phyloP scores from a whole-genome alignment of 2,888 invertebrate species.

The Onthophagus sagittarius region DNA sequence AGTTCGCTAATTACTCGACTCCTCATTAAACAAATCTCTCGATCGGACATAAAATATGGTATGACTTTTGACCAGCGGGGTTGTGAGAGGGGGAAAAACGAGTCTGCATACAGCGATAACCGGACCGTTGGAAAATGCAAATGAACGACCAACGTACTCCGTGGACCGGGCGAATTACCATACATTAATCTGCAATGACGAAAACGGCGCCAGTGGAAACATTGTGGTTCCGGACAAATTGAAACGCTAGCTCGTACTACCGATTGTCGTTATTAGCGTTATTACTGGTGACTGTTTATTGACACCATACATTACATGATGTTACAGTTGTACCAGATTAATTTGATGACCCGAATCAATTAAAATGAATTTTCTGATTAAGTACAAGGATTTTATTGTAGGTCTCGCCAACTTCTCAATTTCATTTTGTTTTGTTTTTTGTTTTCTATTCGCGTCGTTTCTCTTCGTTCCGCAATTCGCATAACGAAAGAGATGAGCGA shows the following conservation, averaged over 20 bases:
- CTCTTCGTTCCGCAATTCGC: neutral
- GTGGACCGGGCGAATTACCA: conserved; percentile 7
- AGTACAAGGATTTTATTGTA: too few species aligned
- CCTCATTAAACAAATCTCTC: neutral
- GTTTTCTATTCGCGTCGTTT: neutral
- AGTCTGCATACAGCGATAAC: neutral
- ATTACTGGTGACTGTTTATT: neutral
- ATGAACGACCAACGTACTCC: neutral
- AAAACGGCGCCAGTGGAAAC: conserved; percentile 1
- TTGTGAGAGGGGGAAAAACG: neutral
- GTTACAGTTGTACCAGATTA: neutral
- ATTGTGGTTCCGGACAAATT: neutral
- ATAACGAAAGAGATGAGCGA: neutral
- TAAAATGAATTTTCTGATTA: neutral
- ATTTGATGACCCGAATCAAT: neutral
- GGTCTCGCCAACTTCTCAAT: neutral
- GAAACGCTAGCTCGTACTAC: neutral
- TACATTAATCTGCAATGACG: conserved; percentile 6
- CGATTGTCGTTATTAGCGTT: neutral
- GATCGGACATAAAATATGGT: neutral
- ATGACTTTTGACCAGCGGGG: neutral
- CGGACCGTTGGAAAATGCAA: neutral
- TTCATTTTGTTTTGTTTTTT: neutral
- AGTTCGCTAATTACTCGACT: neutral
- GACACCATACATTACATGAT: neutral